Base-by-base conservation (phyloP, 1,140 invertebrate species). In the Gryon sp. region DNA sequence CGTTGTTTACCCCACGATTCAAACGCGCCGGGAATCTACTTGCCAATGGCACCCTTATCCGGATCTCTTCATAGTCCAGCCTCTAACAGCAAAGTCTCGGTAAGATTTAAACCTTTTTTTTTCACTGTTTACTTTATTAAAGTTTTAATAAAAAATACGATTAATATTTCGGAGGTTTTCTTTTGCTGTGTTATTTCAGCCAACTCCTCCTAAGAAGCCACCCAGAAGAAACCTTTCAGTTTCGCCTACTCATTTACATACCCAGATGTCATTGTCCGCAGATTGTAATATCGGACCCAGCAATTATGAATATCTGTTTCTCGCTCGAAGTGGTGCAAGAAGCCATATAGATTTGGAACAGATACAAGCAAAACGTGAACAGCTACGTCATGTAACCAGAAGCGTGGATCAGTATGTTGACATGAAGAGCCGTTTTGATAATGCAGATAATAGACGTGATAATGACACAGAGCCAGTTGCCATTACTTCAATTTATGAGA, bases 151-250 rank as follows among this genome's bases (percentile, higher is more conserved):
- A n/a, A n/a, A n/a, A n/a, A n/a, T n/a, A n/a, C n/a, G n/a, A n/a
- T n/a, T n/a, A n/a, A 75, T 11, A 41, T 41, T 9, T 7, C 38
- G n/a, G n/a, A n/a, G n/a, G 6, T 41, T 20, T 28, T 26, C 12
- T 20, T 41, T n/a, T 32, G 3, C 19, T 40, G 1, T 24, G 3
- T 8, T n/a, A 26, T 28, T n/a, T 48, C n/a, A 95, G 91, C 93
- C 94, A 32, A 95, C 93, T 22, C 95, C 95, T 20, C 95, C 95
- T 2, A 96, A 96, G 87, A 97, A 97, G 86, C 95, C 95, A 48
- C 95, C 95, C 0, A 90, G 95, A 34, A 90, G 95, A 48, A 96
- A 96, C 83, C 89, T 96, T 11, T 95, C 94, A 14, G 93, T 96
- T 15, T 96, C 95, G 1, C 95, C 95, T 9, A 95, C 94, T 2